These are phyloP conservation scores for Drosophila ercepeae DNA, from an alignment of 1,140 invertebrate species.

Conservation along the genomic window DNA sequence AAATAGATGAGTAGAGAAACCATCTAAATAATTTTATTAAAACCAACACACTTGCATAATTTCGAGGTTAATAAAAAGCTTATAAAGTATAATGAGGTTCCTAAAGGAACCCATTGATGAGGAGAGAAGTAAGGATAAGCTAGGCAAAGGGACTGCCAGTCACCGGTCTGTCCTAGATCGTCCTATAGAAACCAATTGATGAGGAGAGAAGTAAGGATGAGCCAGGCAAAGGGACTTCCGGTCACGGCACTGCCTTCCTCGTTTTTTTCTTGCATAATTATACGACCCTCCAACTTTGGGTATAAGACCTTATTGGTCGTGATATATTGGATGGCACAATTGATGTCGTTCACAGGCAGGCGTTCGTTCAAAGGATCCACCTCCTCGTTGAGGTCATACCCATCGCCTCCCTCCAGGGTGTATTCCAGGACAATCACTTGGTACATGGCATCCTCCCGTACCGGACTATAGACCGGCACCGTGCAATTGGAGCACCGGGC, in stretches of 20 bases:
- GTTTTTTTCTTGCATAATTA: slow-evolving; percentile 56
- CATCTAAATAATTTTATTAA: too few species aligned
- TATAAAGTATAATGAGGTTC: too few species aligned
- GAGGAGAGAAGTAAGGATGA: neutral
- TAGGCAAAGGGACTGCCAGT: neutral
- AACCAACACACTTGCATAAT: too few species aligned
- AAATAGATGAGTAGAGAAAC: neutral
- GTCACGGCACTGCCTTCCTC: slow-evolving; percentile 36
- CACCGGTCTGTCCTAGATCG: too few species aligned
- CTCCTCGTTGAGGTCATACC: slow-evolving; percentile 42
- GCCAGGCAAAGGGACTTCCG: neutral
- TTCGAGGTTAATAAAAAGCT: too few species aligned
- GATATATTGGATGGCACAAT: slow-evolving; percentile 51
- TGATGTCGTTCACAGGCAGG: slow-evolving; percentile 45
- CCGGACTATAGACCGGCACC: slow-evolving; percentile 83
- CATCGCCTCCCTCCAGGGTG: slow-evolving; percentile 64
- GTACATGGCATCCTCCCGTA: slow-evolving; percentile 84
- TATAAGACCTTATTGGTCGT: slow-evolving; percentile 82
- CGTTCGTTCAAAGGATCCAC: slow-evolving; percentile 16
- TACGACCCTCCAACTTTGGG: slow-evolving; percentile 85
- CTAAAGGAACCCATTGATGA: neutral
- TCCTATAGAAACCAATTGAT: too few species aligned
- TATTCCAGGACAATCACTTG: slow-evolving; percentile 84
- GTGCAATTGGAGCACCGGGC: slow-evolving; percentile 85
- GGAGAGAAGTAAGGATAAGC: neutral